Percentiles rank a stretch among this genome's conserved stretches.
Evolutionary conservation across 53 echinoderm and acorn worm species (phyloP).

Genomic region (Paracentrotus lividus): DNA sequence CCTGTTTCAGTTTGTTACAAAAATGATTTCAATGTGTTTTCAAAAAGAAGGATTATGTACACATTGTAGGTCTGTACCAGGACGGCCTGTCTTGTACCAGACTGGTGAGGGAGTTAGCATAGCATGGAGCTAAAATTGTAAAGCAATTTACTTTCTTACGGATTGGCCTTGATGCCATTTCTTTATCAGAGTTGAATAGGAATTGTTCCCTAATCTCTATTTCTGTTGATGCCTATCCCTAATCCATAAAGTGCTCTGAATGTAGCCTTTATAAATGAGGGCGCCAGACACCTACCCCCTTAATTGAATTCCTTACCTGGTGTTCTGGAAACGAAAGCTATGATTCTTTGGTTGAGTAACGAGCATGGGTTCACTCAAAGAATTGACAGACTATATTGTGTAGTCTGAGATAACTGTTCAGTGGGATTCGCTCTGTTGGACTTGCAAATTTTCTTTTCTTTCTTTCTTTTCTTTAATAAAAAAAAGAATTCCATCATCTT

Average conservation of each 20-base stretch:
- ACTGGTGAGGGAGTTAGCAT: neutral
- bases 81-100: neutral
- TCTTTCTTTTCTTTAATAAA: too few relatives aligned
- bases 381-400: neutral
- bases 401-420: constrained; percentile 41
- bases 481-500: constrained; percentile 39
- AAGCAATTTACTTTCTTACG: constrained; percentile 9
- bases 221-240: neutral
- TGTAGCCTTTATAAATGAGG: constrained; percentile 29
- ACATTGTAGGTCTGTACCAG: neutral
- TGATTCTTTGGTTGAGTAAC: neutral
- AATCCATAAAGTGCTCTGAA: constrained; percentile 28
- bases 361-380: neutral
- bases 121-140: neutral
- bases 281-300: constrained; percentile 7
- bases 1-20: too few relatives aligned
- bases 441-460: neutral
- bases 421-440: constrained; percentile 53
- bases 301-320: constrained; percentile 35
- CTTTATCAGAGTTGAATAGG: neutral
- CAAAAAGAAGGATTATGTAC: too few relatives aligned
- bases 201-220: neutral
- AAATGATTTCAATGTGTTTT: too few relatives aligned
- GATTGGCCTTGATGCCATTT: constrained; percentile 25
- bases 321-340: neutral